Conservation (phyloP, 2,797 vertebrate genomes). For the Danionella dracula region DNA sequence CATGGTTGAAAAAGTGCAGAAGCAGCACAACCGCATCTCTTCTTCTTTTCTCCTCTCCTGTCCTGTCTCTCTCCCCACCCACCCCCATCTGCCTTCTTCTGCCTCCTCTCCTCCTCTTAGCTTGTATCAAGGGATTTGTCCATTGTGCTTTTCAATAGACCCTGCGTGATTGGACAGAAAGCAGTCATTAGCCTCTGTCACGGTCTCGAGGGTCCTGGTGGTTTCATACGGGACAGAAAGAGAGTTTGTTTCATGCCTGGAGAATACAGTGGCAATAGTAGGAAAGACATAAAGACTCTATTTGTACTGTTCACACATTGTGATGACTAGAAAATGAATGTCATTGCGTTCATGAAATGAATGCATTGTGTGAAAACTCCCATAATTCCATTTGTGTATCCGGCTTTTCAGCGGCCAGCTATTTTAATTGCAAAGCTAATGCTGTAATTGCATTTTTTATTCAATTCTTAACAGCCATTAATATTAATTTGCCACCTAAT, state of each 20-base stretch:
- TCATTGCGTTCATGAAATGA: too few relatives aligned
- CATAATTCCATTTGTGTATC: constrained; percentile 80
- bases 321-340: constrained; percentile 61
- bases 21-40: constrained; percentile 27
- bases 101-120: constrained; percentile 12
- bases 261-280: constrained; percentile 59
- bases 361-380: constrained; percentile 66
- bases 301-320: constrained; percentile 62
- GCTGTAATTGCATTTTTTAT: constrained; percentile 84
- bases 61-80: constrained; percentile 19
- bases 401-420: constrained; percentile 67
- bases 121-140: constrained; percentile 25
- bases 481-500: constrained; percentile 70
- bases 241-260: constrained; percentile 52
- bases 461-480: constrained; percentile 73
- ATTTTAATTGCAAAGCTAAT: constrained; percentile 75
- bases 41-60: constrained; percentile 1
- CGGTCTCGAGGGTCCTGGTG: constrained; percentile 63
- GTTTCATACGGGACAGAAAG: constrained; percentile 56
- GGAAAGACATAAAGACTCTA: constrained; percentile 67
- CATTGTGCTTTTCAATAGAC: constrained; percentile 43
- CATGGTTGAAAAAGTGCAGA: constrained; percentile 26
- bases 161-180: constrained; percentile 44
- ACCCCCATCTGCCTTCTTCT: background rate
- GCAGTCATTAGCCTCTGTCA: constrained; percentile 62